phyloP scores from a whole-genome alignment of 1,140 invertebrate genomes.

The Hirudo medicinalis region DNA sequence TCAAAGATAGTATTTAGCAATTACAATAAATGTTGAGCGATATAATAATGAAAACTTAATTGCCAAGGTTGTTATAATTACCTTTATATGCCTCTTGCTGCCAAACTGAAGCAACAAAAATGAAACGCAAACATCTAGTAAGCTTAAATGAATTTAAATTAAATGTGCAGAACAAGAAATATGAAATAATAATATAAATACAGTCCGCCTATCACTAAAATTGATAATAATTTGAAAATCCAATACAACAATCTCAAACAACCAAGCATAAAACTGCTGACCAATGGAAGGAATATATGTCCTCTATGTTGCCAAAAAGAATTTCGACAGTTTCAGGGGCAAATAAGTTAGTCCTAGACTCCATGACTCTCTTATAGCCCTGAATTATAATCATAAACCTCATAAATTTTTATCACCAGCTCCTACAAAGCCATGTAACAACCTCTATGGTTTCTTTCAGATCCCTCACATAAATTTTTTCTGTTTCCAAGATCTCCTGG shows the following conservation, averaged over 20 bases:
- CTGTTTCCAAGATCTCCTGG: background rate
- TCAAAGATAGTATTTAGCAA: background rate
- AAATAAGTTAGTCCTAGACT: background rate
- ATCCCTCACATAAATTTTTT: background rate
- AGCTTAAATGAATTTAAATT: background rate
- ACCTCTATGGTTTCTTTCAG: conserved; percentile 8
- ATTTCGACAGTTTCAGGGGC: background rate
- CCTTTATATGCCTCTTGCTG: background rate
- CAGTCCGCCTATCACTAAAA: background rate
- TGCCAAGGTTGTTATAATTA: too few species aligned
- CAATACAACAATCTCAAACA: background rate
- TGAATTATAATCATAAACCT: background rate
- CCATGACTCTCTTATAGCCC: background rate
- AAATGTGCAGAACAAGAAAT: background rate
- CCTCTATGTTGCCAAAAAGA: conserved; percentile 10
- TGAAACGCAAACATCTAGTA: background rate
- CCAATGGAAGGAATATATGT: conserved; percentile 1
- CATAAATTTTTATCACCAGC: too few species aligned
- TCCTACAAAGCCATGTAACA: background rate
- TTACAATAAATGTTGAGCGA: background rate
- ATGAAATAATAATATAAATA: background rate
- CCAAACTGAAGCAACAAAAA: background rate
- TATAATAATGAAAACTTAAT: background rate
- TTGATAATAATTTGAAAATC: background rate
- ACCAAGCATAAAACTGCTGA: background rate